These are phyloP conservation scores for Amblyornis subalaris DNA, from an alignment of 2,113 vertebrate genomes.

Conservation along the genomic window DNA sequence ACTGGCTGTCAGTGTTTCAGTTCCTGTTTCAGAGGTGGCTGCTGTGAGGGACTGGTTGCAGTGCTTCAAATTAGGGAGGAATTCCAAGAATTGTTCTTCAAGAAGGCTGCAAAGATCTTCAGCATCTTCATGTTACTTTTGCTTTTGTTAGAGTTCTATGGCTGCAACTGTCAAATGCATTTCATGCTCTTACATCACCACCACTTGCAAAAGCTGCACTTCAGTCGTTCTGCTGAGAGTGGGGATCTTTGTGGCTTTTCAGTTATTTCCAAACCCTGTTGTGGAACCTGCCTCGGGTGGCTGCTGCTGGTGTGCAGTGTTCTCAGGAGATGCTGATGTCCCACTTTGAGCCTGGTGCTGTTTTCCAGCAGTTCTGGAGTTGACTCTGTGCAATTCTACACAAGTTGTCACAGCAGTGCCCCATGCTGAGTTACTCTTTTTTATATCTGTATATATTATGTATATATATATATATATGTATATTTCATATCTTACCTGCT, in stretches of 20 bases:
- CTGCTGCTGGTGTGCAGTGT: background rate
- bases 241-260: slow-evolving; percentile 23
- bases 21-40: background rate
- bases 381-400: background rate
- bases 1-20: background rate
- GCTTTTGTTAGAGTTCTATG: background rate
- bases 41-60: background rate
- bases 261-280: background rate
- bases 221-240: background rate
- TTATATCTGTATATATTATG: background rate
- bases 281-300: background rate
- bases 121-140: background rate
- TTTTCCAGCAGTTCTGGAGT: background rate
- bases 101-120: background rate
- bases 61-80: background rate
- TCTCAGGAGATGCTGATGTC: background rate
- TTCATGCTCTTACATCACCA: background rate
- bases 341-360: background rate
- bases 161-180: background rate
- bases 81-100: background rate
- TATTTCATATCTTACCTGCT: background rate
- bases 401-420: background rate
- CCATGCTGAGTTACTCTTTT: background rate
- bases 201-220: background rate
- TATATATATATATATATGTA: background rate